Evolutionary conservation across 2,113 vertebrate genomes (phyloP).

Genomic region (Pandion haliaetus): DNA sequence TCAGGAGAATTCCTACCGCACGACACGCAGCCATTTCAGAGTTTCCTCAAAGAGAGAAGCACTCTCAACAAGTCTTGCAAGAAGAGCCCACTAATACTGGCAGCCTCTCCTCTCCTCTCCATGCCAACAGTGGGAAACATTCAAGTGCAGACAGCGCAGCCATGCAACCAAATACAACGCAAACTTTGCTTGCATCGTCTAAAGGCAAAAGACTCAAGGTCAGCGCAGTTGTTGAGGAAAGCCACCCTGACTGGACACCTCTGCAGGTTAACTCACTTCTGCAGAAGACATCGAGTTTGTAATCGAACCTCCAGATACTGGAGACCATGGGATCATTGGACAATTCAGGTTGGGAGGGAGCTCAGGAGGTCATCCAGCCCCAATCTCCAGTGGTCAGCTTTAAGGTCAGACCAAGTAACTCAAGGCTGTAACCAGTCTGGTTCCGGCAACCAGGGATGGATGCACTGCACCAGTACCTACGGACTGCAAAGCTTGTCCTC

Average conservation of each 20-base stretch:
- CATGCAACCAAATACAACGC: rapidly evolving
- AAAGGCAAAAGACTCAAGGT: background rate
- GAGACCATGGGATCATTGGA: background rate
- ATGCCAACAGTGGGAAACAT: rapidly evolving
- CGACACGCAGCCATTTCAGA: background rate
- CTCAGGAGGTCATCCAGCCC: background rate
- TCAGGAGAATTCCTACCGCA: conserved; percentile 20
- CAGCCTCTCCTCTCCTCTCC: background rate
- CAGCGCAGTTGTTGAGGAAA: rapidly evolving
- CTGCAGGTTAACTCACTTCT: background rate
- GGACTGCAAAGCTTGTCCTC: background rate
- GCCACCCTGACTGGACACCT: background rate
- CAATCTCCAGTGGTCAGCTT: rapidly evolving
- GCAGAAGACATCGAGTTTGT: rapidly evolving
- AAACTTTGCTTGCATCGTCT: too few species aligned
- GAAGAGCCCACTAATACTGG: background rate
- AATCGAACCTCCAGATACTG: background rate
- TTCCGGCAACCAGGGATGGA: background rate
- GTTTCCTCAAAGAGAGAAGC: background rate
- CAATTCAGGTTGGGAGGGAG: background rate
- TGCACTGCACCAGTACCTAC: background rate
- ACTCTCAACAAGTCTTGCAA: background rate
- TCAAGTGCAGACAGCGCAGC: background rate
- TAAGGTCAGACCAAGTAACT: background rate
- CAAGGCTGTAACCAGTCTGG: background rate